These are phyloP conservation scores for Saguinus imperator DNA, from an alignment of 2,113 vertebrate species.

Conservation along the genomic window DNA sequence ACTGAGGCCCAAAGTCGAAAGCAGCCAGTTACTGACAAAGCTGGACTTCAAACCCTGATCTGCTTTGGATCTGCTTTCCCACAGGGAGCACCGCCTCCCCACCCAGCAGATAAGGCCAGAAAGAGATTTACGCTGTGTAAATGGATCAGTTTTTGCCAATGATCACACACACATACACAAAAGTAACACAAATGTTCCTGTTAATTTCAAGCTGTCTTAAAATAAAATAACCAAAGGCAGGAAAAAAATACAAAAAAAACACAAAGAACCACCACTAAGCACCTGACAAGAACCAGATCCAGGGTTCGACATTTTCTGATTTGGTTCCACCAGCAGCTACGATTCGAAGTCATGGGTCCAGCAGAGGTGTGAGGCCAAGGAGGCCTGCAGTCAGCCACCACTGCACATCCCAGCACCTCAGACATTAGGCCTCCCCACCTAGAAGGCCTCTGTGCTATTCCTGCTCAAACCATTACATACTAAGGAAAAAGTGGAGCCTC, in stretches of 20 bases:
- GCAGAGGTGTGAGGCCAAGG: background rate
- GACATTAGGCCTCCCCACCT: background rate
- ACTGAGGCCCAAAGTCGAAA: background rate
- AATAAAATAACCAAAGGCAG: background rate
- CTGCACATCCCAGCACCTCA: background rate
- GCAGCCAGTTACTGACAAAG: background rate
- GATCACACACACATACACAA: background rate
- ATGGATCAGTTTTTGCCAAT: background rate
- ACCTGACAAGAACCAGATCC: background rate
- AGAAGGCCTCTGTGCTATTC: background rate
- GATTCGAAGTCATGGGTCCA: background rate
- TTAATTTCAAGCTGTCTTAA: background rate
- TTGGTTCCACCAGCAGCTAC: background rate
- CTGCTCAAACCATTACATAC: background rate
- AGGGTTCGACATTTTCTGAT: background rate
- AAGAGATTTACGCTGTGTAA: background rate
- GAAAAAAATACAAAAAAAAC: fast-evolving
- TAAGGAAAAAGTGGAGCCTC: background rate
- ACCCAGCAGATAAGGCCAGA: background rate
- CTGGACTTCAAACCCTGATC: background rate
- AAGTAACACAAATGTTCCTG: background rate
- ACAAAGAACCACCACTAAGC: background rate
- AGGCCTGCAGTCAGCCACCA: too few relatives aligned
- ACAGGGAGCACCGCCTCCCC: background rate
- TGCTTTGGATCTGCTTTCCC: too few relatives aligned